Base-by-base conservation (phyloP, 2,888 invertebrate genomes). In the Caenorhabditis becei region DNA sequence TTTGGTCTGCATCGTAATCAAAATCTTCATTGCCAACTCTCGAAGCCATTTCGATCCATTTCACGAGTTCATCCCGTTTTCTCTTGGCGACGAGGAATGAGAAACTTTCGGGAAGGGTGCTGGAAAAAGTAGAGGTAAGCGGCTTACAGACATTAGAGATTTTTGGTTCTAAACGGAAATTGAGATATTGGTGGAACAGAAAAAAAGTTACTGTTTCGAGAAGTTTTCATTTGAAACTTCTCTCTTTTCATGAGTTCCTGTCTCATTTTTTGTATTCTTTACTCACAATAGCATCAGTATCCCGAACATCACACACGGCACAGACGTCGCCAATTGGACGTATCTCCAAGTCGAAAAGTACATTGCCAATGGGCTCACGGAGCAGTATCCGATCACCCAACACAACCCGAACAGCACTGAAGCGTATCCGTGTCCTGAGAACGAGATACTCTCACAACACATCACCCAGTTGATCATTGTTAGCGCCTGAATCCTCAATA, bases 71-170 rank as follows among this genome's bases (percentile, higher is more conserved):
- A 11, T 67, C 63, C 10, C 70, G 41, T 51, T 78, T 71, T 41
- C 82, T 47, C 28, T 85, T 82, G 1, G 77, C 69, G 20, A 85
- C 83, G 10, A 87, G 77, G 61, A 83, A 87, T 16, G 86, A 83
- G 58, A 86, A 78, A 59, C 86, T 86, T 67, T 88, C 88, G n/a
- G 88, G 88, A 8, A 88, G 74, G 20, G 82, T 84, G 58, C 87
- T 87, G 65, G n/a, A 83, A 85, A 14, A 32, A 7, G 32, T 4
- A 10, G 32, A 10, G 10, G 4, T 32, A 10, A 10, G 32, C 4
- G 32, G 32, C 8, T 35, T 54, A 7, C 20, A 32, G 32, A 32
- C 32, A 32, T 32, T 32, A 32, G 23, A 10, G 18, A 7, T 51
- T 51, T 20, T 3, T 51, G 18, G 44, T 47, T 47, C 10, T 32